Base-by-base conservation (phyloP, 2,888 invertebrate species). In the Mimumesa dahlbomi region DNA sequence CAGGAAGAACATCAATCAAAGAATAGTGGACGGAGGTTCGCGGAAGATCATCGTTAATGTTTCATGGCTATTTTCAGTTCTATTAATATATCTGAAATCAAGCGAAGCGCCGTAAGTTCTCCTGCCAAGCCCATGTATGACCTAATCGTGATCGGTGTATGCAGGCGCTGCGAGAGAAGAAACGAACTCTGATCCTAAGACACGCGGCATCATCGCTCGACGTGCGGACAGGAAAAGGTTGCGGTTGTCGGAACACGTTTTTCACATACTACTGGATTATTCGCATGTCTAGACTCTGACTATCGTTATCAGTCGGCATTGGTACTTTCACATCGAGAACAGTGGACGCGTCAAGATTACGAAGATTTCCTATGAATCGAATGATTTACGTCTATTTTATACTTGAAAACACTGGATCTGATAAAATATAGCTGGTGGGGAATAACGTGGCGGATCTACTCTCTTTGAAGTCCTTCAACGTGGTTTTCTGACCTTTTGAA, bases 81-180 rank as follows among this genome's bases (percentile, higher is more conserved):
- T 86, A 86, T 86, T 84, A 85, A 84, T 87, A 85, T 73, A 77
- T 59, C 65, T 84, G 81, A 82, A 85, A 84, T 85, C 82, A 85
- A 83, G 76, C 84, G 85, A 81, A 76, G 77, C 75, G 64, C 75
- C 73, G 75, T 56, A 75, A 75, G 73, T 76, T 67, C 73, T 75
- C 31, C 58, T 58, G 85, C 85, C 86, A 81, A 85, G 86, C 86
- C 86, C 84, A 83, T 81, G 63, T 79, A 82, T 86, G 86, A 86
- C 78, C 83, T 86, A 85, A 86, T 80, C 82, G 75, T 46, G 52
- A 64, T 62, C 62, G 50, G 48, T 62, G 59, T 61, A 53, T 65
- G 57, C 50, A 43, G 38, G 16, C 19, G 25, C 5, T 25, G 42
- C 29, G 5, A 59, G 5, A 22, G 46, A 68, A 61, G 62, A 75